phyloP scores from a whole-genome alignment of 2,888 invertebrate species.

The Trichogramma dendrolimi region DNA sequence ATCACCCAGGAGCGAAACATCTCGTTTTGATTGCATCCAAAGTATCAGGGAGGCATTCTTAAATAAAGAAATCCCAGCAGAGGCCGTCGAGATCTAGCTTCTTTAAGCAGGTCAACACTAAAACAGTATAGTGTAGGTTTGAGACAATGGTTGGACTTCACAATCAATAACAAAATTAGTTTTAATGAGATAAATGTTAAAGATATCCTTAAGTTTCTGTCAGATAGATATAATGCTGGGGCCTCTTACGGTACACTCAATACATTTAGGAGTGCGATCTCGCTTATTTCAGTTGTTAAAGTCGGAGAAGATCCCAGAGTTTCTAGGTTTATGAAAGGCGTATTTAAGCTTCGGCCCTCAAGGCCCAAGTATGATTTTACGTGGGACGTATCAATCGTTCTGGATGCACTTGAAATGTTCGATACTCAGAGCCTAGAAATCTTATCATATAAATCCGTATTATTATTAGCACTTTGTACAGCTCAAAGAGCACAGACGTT shows the following conservation, averaged over 20 bases:
- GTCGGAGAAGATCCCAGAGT: slow-evolving; percentile 13
- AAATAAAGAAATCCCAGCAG: background rate
- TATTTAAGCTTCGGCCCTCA: slow-evolving; percentile 7
- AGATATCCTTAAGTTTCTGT: background rate
- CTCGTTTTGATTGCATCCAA: slow-evolving; percentile 14
- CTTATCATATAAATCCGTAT: slow-evolving; percentile 17
- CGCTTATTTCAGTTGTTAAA: slow-evolving; percentile 9
- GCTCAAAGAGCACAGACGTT: slow-evolving; percentile 25
- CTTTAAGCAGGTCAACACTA: background rate
- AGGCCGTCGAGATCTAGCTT: background rate
- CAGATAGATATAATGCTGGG: background rate
- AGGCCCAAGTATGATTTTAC: slow-evolving; percentile 15
- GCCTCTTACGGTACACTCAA: slow-evolving; percentile 17
- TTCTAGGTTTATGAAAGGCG: slow-evolving; percentile 19
- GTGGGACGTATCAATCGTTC: slow-evolving; percentile 16
- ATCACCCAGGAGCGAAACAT: slow-evolving; percentile 27
- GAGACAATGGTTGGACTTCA: background rate
- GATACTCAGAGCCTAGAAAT: slow-evolving; percentile 17
- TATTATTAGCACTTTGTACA: slow-evolving; percentile 19
- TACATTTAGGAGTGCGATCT: slow-evolving; percentile 13
- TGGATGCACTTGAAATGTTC: background rate
- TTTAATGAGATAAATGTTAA: background rate
- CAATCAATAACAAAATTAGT: background rate
- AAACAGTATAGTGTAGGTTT: background rate
- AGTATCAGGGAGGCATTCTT: slow-evolving; percentile 13